A percentile compares a stretch with the other conserved stretches of the same genome.
These are phyloP conservation scores for Trogon melanurus DNA, from an alignment of 2,113 vertebrate species.

Conservation along the genomic window DNA sequence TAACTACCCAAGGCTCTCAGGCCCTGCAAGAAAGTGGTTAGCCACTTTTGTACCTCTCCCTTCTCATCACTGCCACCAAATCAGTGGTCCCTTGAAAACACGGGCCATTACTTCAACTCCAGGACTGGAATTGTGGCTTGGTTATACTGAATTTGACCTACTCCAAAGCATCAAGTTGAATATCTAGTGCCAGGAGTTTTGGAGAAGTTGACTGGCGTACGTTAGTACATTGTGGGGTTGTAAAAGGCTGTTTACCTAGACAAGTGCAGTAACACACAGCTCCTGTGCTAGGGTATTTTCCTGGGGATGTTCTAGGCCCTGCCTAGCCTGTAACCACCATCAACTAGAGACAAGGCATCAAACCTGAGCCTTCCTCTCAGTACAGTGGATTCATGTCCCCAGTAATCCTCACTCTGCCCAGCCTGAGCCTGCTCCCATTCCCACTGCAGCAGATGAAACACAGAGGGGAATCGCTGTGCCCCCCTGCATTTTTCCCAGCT, in stretches of 20 bases:
- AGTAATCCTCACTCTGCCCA: background rate
- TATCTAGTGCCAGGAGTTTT: background rate
- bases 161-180: background rate
- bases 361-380: background rate
- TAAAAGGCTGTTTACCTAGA: background rate
- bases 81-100: background rate
- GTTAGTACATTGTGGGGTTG: background rate
- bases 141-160: background rate
- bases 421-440: background rate
- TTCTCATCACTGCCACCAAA: background rate
- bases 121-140: background rate
- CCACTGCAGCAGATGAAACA: fast-evolving
- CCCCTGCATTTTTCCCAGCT: background rate
- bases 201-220: background rate
- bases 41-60: background rate
- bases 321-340: background rate
- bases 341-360: background rate
- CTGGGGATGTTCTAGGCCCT: background rate
- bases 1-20: background rate
- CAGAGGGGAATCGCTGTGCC: background rate
- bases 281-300: background rate
- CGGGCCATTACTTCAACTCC: background rate
- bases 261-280: background rate
- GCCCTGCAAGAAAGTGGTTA: background rate
- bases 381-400: fast-evolving